Evolutionary conservation across 2,888 invertebrate genomes (phyloP).

Genomic region (Heliconius erato): DNA sequence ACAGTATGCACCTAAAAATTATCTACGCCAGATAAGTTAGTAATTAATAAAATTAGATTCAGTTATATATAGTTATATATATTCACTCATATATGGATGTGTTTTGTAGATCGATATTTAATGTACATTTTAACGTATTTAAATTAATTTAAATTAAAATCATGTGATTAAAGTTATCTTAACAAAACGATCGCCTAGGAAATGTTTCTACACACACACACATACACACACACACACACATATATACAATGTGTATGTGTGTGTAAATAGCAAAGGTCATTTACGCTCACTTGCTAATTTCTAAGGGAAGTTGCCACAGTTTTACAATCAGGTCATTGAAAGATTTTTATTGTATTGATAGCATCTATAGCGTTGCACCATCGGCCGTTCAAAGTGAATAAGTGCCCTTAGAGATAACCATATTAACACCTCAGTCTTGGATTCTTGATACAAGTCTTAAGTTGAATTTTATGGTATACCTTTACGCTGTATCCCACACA

Average conservation of each 20-base stretch:
- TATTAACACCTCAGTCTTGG: too few species aligned
- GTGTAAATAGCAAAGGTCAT: slow-evolving; percentile 39
- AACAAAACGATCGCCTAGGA: slow-evolving; percentile 42
- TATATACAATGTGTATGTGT: neutral
- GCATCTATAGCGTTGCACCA: neutral
- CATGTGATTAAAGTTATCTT: slow-evolving; percentile 33
- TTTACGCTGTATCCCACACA: neutral
- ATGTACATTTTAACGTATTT: slow-evolving; percentile 9
- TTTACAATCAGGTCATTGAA: slow-evolving; percentile 30
- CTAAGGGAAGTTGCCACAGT: slow-evolving; percentile 61
- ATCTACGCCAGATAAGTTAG: neutral
- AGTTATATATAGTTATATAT: too few species aligned
- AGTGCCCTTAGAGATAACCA: neutral
- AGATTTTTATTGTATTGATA: slow-evolving; percentile 25
- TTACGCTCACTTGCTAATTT: slow-evolving; percentile 54
- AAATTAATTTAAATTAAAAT: neutral
- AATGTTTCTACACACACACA: slow-evolving; percentile 37
- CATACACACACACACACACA: too few species aligned
- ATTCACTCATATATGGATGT: neutral
- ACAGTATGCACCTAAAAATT: neutral
- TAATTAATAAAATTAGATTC: neutral
- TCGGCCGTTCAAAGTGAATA: neutral
- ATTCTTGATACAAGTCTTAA: neutral
- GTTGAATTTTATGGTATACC: neutral
- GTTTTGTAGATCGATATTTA: neutral